Base-by-base conservation (phyloP, 2,113 vertebrate species). In the Psittacus erithacus region DNA sequence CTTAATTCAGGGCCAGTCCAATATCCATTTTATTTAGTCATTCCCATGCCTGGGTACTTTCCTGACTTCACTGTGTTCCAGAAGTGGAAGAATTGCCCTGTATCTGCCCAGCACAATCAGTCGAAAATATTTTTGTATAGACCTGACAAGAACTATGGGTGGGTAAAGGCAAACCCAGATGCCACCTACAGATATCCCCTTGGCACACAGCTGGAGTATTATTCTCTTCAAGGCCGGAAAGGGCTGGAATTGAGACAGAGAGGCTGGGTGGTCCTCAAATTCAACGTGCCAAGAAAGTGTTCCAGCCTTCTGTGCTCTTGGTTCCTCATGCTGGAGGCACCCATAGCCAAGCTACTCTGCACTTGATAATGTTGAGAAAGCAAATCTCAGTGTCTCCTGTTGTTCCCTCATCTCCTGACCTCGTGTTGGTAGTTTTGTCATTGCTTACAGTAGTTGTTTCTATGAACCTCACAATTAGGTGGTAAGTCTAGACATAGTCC, bases 121-220 rank as follows among this genome's bases (percentile, higher is more conserved):
- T 2, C 68, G 73, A 19, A 75, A 90, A 78, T 64, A 55, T 33
- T 82, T 88, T 63, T 74, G 25, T 93, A 3, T 52, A 80, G 77
- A 33, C 8, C 69, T 87, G 83, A 89, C 59, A 73, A 64, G n/a
- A 57, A 93, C 77, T 28, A 20, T 92, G 93, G 95, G 96, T 87
- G 92, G 91, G 2, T 88, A 16, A 57, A 77, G 92, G 69, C 92
- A 82, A 95, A 80, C 74, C 93, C 91, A 93, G 92, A 65, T 96
- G 95, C 65, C 86, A 93, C 86, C 90, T 82, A 81, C 77, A 95
- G 96, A 95, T 94, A 96, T 62, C 62, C 60, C 64, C 47, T 85
- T 96, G 93, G 96, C 91, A 2, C 75, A 59, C 71, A 73, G 17
- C 44, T 20, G 24, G 19, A 13, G 16, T 53, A 97, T 95, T 97